Evolutionary conservation across 2,888 invertebrate genomes (phyloP).

Genomic region (Hyposoter didymator): DNA sequence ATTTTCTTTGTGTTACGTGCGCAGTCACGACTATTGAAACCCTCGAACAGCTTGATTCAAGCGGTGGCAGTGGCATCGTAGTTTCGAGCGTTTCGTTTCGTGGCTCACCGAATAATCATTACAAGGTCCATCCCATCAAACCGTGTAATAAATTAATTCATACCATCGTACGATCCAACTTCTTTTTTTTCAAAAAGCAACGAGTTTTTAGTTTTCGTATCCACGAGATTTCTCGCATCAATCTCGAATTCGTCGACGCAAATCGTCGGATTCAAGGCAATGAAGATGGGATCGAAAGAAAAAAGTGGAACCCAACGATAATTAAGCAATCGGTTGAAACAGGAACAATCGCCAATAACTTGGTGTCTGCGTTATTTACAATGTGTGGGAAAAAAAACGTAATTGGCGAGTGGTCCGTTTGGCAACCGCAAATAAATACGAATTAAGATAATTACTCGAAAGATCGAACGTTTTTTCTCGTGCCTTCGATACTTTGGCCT

Average conservation of each 20-base stretch:
- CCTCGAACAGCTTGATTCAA: conserved; percentile 22
- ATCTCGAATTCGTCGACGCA: not conserved
- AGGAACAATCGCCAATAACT: conserved; percentile 2
- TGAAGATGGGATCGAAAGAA: not conserved
- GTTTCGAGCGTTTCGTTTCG: not conserved
- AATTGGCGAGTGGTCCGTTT: conserved; percentile 20
- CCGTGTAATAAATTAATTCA: not conserved
- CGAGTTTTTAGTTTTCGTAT: not conserved
- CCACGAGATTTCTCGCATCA: too few species aligned
- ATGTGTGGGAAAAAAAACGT: not conserved
- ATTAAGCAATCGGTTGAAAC: not conserved
- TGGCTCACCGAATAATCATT: conserved; percentile 33
- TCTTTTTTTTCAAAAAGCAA: not conserved
- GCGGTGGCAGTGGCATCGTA: conserved; percentile 52
- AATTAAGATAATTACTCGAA: not conserved
- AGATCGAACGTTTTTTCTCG: not conserved
- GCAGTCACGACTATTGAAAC: conserved; percentile 6
- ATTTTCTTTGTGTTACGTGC: conserved; percentile 2
- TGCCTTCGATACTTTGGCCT: not conserved
- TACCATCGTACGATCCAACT: not conserved
- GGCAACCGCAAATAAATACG: conserved; percentile 18
- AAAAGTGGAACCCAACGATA: not conserved
- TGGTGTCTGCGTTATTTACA: conserved; percentile 37
- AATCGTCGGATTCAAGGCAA: not conserved
- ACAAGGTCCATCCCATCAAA: not conserved